Base-by-base conservation (phyloP, 2,797 vertebrate species). In the Argentina silus region DNA sequence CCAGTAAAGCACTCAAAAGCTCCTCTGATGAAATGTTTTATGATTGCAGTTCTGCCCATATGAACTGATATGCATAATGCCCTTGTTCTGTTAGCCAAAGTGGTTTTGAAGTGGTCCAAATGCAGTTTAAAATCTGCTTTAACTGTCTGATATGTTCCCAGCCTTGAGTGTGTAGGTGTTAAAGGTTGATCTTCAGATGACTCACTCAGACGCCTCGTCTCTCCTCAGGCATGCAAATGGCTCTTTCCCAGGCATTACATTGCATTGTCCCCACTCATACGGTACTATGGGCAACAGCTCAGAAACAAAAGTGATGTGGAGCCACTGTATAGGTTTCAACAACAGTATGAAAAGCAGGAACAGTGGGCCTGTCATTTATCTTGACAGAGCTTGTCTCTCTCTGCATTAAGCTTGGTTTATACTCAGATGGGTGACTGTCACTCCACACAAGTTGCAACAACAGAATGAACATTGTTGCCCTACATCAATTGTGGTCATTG, bases 41-140 rank as follows among this genome's bases (percentile, higher is more conserved):
- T 78, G 71, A 69, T 77, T 76, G 78, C 73, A 68, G 44, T 73
- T 71, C 48, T 61, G 70, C 67, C 48, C 36, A 51, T 45, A 42
- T 27, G 47, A 70, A 53, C 44, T 81, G 74, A 88, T 86, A 90
- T 90, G 86, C 88, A 85, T 77, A 88, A 85, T 73, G 84, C 81
- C 43, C 53, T 8, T 23, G 70, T 86, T 83, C 68, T 78, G 63
- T 56, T 66, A 14, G 45, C 74, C 63, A 79, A 87, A 93, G 90
- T 87, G 91, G 85, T 83, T 78, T 82, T 90, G 86, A 90, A 92
- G 89, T 86, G 87, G 79, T 87, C 90, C 89, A 92, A 92, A 93
- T 91, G 88, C 81, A 78, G 80, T 90, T 90, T 80, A 85, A 89
- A 92, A 90, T 83, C 79, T 74, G 85, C 74, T 62, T 82, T 87